A percentile compares a stretch with the other conserved stretches of the same genome.
Evolutionary conservation across 2,797 vertebrate genomes (phyloP).

Genomic region (Acipenser oxyrinchus): DNA sequence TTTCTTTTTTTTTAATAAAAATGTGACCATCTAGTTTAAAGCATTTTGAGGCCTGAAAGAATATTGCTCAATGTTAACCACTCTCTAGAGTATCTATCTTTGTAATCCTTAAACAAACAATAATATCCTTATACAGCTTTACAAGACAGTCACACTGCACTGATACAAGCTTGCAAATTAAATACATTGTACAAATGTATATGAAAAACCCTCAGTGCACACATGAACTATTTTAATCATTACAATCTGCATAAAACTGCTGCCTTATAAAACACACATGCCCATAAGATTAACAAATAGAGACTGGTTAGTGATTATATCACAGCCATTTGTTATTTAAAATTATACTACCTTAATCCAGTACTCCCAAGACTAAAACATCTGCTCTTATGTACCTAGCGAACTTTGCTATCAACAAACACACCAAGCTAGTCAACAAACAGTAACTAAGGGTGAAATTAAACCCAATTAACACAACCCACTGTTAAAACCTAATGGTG

Average conservation of each 20-base stretch:
- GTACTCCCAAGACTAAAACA: constrained; percentile 39
- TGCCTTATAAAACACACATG: not conserved
- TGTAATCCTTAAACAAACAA: no score
- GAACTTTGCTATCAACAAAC: constrained; percentile 39
- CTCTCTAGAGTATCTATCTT: no score
- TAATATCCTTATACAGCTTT: no score
- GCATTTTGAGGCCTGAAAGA: no score
- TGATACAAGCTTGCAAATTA: no score
- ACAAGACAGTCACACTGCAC: no score
- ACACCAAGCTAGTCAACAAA: constrained; percentile 41
- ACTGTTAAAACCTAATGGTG: constrained; percentile 18
- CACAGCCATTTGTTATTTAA: not conserved
- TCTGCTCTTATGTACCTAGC: constrained; percentile 35
- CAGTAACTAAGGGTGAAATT: constrained; percentile 33
- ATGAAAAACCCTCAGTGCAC: not conserved
- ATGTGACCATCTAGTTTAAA: not conserved
- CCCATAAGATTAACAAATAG: not conserved
- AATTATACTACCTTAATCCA: not conserved
- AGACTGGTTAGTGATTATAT: not conserved
- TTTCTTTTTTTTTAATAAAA: not conserved
- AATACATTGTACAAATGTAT: not conserved
- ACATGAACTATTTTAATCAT: constrained; percentile 1
- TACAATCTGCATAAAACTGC: not conserved
- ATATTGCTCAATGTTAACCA: no score
- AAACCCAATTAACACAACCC: constrained; percentile 14